These are phyloP conservation scores for Leptinotarsa peninsularis DNA, from an alignment of 2,888 invertebrate genomes.

Conservation along the genomic window DNA sequence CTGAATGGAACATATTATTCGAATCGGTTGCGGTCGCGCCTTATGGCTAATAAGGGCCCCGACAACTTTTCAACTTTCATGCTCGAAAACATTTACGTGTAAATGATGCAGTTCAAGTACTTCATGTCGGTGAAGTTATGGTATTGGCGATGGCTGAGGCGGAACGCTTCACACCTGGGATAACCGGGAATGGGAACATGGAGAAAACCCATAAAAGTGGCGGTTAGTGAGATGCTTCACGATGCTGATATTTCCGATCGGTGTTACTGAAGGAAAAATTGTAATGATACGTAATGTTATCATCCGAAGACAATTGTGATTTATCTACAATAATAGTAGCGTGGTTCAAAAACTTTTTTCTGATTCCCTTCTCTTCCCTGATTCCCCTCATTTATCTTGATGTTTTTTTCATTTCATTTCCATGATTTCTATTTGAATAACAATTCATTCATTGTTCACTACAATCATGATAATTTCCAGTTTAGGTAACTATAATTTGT, in stretches of 20 bases:
- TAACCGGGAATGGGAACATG: slow-evolving; percentile 1
- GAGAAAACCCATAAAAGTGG: slow-evolving; percentile 2
- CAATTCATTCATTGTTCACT: too few species aligned
- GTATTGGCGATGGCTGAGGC: slow-evolving; percentile 11
- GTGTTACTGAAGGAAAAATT: background rate
- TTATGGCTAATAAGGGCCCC: slow-evolving; percentile 32
- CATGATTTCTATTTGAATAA: too few species aligned
- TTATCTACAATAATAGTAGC: too few species aligned
- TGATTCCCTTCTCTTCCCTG: too few species aligned
- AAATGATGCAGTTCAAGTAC: slow-evolving; percentile 38
- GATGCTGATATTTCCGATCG: background rate
- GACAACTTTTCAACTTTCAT: slow-evolving; percentile 42
- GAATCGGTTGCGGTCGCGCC: slow-evolving; percentile 26
- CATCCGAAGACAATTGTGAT: too few species aligned
- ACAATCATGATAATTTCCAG: too few species aligned
- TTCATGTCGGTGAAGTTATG: slow-evolving; percentile 27
- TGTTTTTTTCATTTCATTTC: too few species aligned
- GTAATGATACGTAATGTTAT: too few species aligned
- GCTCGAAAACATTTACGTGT: slow-evolving; percentile 35
- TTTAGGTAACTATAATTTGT: too few species aligned
- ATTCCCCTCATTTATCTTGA: too few species aligned
- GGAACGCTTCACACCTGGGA: slow-evolving; percentile 19
- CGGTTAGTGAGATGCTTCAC: background rate
- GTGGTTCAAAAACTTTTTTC: too few species aligned
- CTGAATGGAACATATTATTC: slow-evolving; percentile 1